Evolutionary conservation across 2,888 invertebrate species (phyloP).

Genomic region (Campoletis raptor): DNA sequence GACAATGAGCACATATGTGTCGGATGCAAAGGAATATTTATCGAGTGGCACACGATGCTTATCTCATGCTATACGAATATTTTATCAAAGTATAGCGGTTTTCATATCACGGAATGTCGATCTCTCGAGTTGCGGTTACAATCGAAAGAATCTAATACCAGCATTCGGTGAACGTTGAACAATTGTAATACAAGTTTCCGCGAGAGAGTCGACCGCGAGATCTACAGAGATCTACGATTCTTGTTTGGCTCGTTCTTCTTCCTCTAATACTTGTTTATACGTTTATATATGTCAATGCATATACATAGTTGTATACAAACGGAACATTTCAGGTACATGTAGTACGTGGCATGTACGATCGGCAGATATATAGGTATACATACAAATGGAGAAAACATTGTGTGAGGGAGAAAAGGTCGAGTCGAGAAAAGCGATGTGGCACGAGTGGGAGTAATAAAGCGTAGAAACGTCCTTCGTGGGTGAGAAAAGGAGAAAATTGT

Average conservation of each 20-base stretch:
- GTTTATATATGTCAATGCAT: not conserved
- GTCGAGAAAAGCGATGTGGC: constrained; percentile 56
- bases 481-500: constrained; percentile 65
- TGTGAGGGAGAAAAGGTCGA: constrained; percentile 28
- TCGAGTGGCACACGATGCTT: constrained; percentile 55
- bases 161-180: constrained; percentile 53
- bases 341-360: constrained; percentile 27
- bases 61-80: constrained; percentile 57
- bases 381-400: constrained; percentile 10
- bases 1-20: constrained; percentile 8
- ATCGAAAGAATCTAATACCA: constrained; percentile 49
- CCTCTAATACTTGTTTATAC: not conserved
- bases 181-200: constrained; percentile 33
- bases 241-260: constrained; percentile 23
- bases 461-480: constrained; percentile 61
- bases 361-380: not conserved
- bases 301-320: constrained; percentile 21
- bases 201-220: constrained; percentile 37
- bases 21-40: constrained; percentile 29
- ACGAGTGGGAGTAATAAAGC: constrained; percentile 69
- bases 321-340: constrained; percentile 18
- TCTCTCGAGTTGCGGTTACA: constrained; percentile 37
- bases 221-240: constrained; percentile 52
- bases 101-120: constrained; percentile 53
- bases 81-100: constrained; percentile 58